Evolutionary conservation across 2,888 invertebrate species (phyloP).

Genomic region (Eristalinus sepulchralis): DNA sequence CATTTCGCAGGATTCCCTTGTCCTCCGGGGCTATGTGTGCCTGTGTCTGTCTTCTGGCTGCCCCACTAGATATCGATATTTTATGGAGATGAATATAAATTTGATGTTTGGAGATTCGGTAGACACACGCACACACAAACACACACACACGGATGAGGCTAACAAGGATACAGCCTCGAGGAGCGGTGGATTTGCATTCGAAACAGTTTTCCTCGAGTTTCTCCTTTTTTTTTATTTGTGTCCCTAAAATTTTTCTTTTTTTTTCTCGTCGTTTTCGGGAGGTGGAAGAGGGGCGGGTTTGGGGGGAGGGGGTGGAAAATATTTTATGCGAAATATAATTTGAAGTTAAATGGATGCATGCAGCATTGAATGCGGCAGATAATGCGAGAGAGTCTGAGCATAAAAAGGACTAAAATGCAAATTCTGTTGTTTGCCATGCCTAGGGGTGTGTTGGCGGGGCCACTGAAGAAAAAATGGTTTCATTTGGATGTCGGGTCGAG

Average conservation of each 20-base stretch:
- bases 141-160: neutral
- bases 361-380: slow-evolving; percentile 50
- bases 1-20: slow-evolving; percentile 44
- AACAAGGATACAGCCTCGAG: slow-evolving; percentile 49
- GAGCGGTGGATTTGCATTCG: slow-evolving; percentile 43
- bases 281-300: neutral
- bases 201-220: slow-evolving; percentile 8
- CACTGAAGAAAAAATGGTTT: neutral
- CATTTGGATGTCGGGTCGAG: neutral
- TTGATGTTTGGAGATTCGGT: slow-evolving; percentile 51
- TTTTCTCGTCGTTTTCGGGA: neutral
- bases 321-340: slow-evolving; percentile 50
- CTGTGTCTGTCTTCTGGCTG: slow-evolving; percentile 9
- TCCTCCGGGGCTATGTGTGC: neutral
- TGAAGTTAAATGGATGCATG: slow-evolving; percentile 51
- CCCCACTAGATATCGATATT: slow-evolving; percentile 52
- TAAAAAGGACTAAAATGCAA: slow-evolving; percentile 17
- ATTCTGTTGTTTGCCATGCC: slow-evolving; percentile 6
- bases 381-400: slow-evolving; percentile 3
- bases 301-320: neutral
- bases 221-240: slow-evolving; percentile 31
- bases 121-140: neutral
- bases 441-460: neutral
- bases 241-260: slow-evolving; percentile 22
- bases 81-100: slow-evolving; percentile 67